Evolutionary conservation across 2,797 vertebrate species (phyloP).

Genomic region (Syngnathus acus): DNA sequence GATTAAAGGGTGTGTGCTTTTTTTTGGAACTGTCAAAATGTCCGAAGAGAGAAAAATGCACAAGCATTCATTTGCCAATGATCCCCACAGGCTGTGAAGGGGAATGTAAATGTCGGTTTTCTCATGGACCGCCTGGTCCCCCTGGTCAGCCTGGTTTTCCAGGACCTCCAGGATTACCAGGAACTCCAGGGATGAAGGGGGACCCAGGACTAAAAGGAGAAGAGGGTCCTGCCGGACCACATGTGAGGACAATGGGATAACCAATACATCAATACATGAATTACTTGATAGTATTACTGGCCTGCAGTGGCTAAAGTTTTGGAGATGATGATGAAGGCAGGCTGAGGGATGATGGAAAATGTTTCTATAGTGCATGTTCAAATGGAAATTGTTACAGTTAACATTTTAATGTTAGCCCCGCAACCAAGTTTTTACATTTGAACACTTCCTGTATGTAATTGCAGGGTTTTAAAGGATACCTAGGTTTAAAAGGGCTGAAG

Average conservation of each 20-base stretch:
- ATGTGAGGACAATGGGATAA: constrained; percentile 27
- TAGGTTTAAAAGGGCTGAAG: constrained; percentile 49
- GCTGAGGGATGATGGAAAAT: too few relatives aligned
- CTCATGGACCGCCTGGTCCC: constrained; percentile 8
- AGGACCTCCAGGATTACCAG: constrained; percentile 45
- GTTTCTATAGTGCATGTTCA: not conserved
- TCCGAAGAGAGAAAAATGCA: not conserved
- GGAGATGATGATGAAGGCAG: too few relatives aligned
- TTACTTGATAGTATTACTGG: not conserved
- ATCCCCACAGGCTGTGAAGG: constrained; percentile 40
- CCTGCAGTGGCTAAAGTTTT: too few relatives aligned
- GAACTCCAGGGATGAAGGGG: constrained; percentile 38
- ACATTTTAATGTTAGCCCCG: not conserved
- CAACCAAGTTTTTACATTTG: not conserved
- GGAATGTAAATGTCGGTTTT: constrained; percentile 31
- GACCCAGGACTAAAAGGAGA: constrained; percentile 39
- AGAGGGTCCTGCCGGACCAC: constrained; percentile 32
- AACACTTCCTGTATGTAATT: constrained; percentile 7
- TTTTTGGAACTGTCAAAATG: not conserved
- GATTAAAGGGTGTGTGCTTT: constrained; percentile 47
- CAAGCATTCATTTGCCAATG: not conserved
- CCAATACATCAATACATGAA: not conserved
- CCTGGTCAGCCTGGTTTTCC: constrained; percentile 38
- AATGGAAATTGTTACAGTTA: not conserved
- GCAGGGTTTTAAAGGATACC: constrained; percentile 44